phyloP scores from a whole-genome alignment of 53 echinoderm and acorn worm species.

The Pentamera pediparva region DNA sequence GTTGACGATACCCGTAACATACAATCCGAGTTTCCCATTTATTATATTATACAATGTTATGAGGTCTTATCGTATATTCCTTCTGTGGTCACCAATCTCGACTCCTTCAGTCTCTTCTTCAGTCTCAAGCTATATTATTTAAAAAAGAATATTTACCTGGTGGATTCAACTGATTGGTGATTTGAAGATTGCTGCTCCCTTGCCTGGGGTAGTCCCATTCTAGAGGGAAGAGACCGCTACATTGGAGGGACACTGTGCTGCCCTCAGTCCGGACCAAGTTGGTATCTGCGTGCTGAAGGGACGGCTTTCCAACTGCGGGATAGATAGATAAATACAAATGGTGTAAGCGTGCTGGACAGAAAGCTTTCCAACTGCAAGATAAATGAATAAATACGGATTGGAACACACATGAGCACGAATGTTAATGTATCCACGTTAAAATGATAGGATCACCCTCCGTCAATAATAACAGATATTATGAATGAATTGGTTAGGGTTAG shows the following conservation, averaged over 20 bases:
- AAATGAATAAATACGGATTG: no score
- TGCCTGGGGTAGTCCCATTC: not conserved
- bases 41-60: no score
- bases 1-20: no score
- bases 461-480: no score
- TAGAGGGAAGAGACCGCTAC: slow-evolving; percentile 10
- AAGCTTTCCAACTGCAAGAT: no score
- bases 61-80: no score
- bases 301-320: not conserved
- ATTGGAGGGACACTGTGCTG: not conserved
- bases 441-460: no score
- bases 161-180: not conserved
- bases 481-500: no score
- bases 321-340: not conserved
- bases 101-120: not conserved
- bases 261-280: slow-evolving; percentile 3
- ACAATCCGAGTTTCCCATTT: no score
- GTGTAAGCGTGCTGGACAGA: not conserved
- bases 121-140: not conserved
- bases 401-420: no score
- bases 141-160: slow-evolving; percentile 1
- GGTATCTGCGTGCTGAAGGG: not conserved
- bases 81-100: no score
- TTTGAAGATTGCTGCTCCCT: not conserved
- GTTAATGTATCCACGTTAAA: no score